These are phyloP conservation scores for Doris montereyensis DNA, from an alignment of 2,888 invertebrate genomes.

Conservation along the genomic window DNA sequence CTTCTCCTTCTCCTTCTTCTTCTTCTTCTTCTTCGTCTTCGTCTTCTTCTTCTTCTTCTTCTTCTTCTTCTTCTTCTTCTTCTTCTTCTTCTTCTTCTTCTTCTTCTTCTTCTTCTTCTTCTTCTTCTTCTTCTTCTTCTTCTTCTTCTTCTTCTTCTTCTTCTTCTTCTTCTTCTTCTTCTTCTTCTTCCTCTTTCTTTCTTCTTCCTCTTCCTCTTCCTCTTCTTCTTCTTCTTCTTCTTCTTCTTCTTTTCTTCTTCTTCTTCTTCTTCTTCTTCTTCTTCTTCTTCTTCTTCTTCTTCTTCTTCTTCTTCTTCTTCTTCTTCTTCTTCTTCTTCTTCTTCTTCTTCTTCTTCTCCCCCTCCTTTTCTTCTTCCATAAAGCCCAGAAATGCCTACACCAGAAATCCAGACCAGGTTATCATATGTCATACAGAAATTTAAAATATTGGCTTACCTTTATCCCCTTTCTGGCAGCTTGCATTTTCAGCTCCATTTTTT, in stretches of 20 bases:
- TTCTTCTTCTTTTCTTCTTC: neutral
- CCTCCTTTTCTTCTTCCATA: neutral
- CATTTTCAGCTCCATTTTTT: conserved; percentile 60
- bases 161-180: conserved; percentile 9
- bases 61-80: neutral
- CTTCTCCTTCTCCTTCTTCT: neutral
- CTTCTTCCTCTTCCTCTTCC: neutral
- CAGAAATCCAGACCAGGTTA: too few relatives aligned
- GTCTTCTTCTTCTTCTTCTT: neutral
- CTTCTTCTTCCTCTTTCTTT: neutral
- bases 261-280: conserved; percentile 1
- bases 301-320: conserved; percentile 12
- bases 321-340: conserved; percentile 7
- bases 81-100: conserved; percentile 4
- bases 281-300: conserved; percentile 20
- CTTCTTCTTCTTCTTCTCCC: conserved; percentile 1
- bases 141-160: conserved; percentile 12
- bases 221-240: neutral
- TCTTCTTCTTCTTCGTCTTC: neutral
- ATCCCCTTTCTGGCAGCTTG: conserved; percentile 50
- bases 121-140: conserved; percentile 17
- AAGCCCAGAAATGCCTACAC: too few relatives aligned
- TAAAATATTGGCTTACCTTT: too few relatives aligned
- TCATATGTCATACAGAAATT: too few relatives aligned
- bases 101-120: neutral